Conservation (phyloP, 2,797 vertebrate species). For the Zalophus californianus region DNA sequence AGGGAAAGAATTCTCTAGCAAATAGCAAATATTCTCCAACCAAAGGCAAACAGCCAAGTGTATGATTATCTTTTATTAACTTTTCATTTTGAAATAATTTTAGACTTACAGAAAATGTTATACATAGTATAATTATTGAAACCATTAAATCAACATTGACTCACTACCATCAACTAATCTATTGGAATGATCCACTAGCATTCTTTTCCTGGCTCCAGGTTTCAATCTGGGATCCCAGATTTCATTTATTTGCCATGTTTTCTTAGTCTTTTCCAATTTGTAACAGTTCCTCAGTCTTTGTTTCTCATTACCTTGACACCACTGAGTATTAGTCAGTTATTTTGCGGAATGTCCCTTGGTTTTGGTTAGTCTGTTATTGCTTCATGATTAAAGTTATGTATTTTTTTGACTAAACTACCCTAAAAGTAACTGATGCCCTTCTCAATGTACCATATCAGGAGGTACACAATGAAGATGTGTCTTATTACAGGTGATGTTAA, state of each 20-base stretch:
- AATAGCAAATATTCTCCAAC: not conserved
- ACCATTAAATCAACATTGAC: not conserved
- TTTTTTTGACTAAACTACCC: not conserved
- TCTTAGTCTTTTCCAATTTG: not conserved
- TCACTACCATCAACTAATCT: not conserved
- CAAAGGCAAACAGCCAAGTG: not conserved
- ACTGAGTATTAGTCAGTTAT: not conserved
- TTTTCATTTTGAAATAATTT: conserved; percentile 7
- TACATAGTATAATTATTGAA: not conserved
- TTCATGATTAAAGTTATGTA: not conserved
- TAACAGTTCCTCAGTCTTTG: not conserved
- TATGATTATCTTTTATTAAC: not conserved
- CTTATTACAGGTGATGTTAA: not conserved
- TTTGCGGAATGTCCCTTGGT: not conserved
- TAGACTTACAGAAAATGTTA: not conserved
- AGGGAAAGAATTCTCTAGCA: not conserved
- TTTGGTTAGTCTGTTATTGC: not conserved
- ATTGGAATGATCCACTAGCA: not conserved
- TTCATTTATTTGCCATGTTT: not conserved
- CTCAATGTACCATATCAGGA: not conserved
- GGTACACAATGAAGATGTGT: not conserved
- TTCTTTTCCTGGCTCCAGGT: not conserved
- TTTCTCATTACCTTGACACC: not conserved
- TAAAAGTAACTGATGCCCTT: not conserved
- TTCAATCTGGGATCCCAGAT: not conserved